Evolutionary conservation across 2,888 invertebrate species (phyloP).

Genomic region (Eledona agricola): DNA sequence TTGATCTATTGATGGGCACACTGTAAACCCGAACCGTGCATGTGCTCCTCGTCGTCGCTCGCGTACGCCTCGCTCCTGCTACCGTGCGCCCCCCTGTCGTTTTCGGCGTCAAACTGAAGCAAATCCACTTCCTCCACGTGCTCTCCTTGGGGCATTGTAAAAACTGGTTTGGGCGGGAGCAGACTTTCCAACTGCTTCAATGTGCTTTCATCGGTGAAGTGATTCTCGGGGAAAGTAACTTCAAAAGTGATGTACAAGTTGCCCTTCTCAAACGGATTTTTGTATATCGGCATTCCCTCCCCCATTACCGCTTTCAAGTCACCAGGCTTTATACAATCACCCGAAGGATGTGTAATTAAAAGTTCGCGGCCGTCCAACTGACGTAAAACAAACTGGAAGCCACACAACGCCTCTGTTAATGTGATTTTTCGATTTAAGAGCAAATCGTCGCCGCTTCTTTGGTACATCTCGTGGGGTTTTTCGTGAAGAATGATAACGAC

Average conservation of each 20-base stretch:
- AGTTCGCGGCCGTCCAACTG: constrained; percentile 90
- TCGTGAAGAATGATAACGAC: constrained; percentile 87
- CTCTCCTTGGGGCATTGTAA: constrained; percentile 79
- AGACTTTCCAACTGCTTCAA: constrained; percentile 76
- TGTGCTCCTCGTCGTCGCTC: constrained; percentile 73
- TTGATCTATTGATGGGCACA: constrained; percentile 80
- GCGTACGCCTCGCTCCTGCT: constrained; percentile 75
- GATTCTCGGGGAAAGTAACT: constrained; percentile 83
- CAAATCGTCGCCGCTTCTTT: constrained; percentile 79
- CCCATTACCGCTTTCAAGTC: constrained; percentile 78
- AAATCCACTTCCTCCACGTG: constrained; percentile 88
- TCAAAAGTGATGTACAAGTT: constrained; percentile 88
- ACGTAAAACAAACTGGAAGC: constrained; percentile 83
- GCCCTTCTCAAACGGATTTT: constrained; percentile 86
- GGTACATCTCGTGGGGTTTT: constrained; percentile 81
- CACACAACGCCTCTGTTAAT: constrained; percentile 90
- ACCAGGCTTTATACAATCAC: constrained; percentile 86
- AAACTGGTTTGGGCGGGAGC: constrained; percentile 76
- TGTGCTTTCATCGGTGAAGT: constrained; percentile 77
- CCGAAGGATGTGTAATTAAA: constrained; percentile 79
- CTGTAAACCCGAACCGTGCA: constrained; percentile 69
- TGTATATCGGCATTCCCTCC: constrained; percentile 91
- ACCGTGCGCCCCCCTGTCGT: constrained; percentile 15
- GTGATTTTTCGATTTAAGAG: constrained; percentile 78
- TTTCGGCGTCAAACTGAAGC: constrained; percentile 75